These are phyloP conservation scores for Hydrochoerus hydrochaeris DNA, from an alignment of 2,113 vertebrate genomes.

Conservation along the genomic window DNA sequence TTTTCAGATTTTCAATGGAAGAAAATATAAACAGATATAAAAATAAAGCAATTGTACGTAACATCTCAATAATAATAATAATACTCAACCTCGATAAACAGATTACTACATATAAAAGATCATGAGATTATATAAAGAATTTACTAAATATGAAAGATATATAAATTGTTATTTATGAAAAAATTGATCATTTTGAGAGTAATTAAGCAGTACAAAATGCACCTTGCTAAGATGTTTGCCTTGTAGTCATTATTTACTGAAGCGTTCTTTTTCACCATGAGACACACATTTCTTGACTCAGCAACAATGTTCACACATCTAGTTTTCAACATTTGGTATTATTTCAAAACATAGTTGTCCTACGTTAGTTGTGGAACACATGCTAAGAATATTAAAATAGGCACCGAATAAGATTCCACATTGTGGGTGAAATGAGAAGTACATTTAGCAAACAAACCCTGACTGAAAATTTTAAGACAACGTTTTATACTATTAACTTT, in stretches of 20 bases:
- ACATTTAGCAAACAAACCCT: constrained; percentile 65
- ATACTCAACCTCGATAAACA: background rate
- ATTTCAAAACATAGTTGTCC: constrained; percentile 53
- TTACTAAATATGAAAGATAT: background rate
- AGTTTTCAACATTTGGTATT: background rate
- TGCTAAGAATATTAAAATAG: constrained; percentile 63
- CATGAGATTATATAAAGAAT: background rate
- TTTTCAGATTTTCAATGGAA: background rate
- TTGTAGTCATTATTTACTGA: background rate
- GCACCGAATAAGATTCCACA: constrained; percentile 64
- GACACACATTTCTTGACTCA: constrained; percentile 24
- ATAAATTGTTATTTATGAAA: background rate
- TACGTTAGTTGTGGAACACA: constrained; percentile 67
- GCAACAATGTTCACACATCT: background rate
- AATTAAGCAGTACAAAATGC: background rate
- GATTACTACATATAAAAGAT: background rate
- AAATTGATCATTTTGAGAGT: background rate
- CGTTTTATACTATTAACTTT: constrained; percentile 69
- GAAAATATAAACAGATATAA: background rate
- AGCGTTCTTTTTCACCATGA: constrained; percentile 1
- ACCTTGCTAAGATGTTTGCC: background rate
- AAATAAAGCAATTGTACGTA: background rate
- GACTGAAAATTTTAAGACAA: constrained; percentile 72
- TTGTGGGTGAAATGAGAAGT: constrained; percentile 65
- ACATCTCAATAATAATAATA: background rate